A percentile compares a stretch with the other conserved stretches of the same genome.
These are phyloP conservation scores for Lasioglossum vierecki DNA, from an alignment of 2,888 invertebrate genomes.

Conservation along the genomic window DNA sequence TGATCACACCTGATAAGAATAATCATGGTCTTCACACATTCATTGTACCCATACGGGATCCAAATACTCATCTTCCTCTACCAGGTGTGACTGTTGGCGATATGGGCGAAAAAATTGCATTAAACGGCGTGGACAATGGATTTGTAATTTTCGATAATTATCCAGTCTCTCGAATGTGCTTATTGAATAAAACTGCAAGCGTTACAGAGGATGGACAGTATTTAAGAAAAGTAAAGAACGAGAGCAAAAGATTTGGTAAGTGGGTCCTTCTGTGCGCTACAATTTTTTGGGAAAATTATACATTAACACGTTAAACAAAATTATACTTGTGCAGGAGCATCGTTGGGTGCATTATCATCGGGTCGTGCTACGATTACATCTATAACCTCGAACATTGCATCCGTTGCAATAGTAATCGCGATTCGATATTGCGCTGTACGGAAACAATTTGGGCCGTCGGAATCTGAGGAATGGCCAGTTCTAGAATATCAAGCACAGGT, in stretches of 20 bases:
- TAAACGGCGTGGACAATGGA: constrained; percentile 97
- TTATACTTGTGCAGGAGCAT: constrained; percentile 84
- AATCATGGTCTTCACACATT: constrained; percentile 95
- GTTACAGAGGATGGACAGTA: constrained; percentile 94
- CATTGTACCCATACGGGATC: constrained; percentile 93
- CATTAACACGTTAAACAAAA: not conserved
- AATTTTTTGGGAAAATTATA: not conserved
- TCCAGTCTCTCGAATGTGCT: constrained; percentile 90
- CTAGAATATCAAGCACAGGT: constrained; percentile 96
- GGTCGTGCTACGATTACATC: constrained; percentile 91
- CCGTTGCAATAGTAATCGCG: constrained; percentile 92
- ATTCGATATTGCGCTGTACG: constrained; percentile 94
- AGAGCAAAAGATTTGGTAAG: constrained; percentile 92
- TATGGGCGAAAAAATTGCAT: constrained; percentile 95
- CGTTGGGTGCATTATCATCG: constrained; percentile 92
- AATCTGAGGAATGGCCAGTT: constrained; percentile 91
- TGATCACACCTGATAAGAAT: constrained; percentile 90
- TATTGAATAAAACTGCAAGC: constrained; percentile 94
- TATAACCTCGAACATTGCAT: constrained; percentile 87
- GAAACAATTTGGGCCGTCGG: constrained; percentile 93
- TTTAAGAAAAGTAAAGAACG: constrained; percentile 91
- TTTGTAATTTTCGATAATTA: constrained; percentile 92
- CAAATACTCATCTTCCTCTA: constrained; percentile 88
- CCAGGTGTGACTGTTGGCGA: constrained; percentile 95
- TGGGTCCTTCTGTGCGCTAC: no score